A percentile compares a stretch with the other conserved stretches of the same genome.
Evolutionary conservation across 2,797 vertebrate species (phyloP).

Genomic region (Pseudotriccus pelzelni): DNA sequence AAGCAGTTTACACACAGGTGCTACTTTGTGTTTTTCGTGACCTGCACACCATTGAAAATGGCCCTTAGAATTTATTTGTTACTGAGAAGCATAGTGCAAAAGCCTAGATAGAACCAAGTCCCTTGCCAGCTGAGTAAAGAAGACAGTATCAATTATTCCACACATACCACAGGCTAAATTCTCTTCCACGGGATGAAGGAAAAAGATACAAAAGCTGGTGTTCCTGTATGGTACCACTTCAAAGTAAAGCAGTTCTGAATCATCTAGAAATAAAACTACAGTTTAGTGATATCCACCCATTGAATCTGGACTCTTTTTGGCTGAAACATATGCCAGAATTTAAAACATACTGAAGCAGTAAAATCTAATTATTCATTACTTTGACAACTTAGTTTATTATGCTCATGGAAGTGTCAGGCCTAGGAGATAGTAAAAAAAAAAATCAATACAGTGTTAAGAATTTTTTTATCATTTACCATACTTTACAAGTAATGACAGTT

Average conservation of each 20-base stretch:
- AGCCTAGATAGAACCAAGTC: background rate
- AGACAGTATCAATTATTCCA: background rate
- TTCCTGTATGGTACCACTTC: conserved; percentile 82
- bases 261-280: conserved; percentile 63
- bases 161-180: conserved; percentile 81
- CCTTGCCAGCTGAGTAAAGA: background rate
- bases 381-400: background rate
- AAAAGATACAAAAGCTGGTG: conserved; percentile 82
- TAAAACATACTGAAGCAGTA: background rate
- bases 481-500: background rate
- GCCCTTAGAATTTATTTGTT: background rate
- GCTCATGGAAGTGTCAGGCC: background rate
- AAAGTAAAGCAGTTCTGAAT: conserved; percentile 73
- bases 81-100: background rate
- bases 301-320: background rate
- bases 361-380: background rate
- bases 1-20: background rate
- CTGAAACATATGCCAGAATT: background rate
- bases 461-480: background rate
- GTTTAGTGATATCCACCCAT: background rate
- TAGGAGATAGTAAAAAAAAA: background rate
- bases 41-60: background rate
- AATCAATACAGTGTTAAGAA: background rate
- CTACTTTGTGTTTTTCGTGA: background rate
- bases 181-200: conserved; percentile 70